Base-by-base conservation (phyloP, 30 jellyfish, hydroid and myxozoan species). In the Turritopsis dohrnii region DNA sequence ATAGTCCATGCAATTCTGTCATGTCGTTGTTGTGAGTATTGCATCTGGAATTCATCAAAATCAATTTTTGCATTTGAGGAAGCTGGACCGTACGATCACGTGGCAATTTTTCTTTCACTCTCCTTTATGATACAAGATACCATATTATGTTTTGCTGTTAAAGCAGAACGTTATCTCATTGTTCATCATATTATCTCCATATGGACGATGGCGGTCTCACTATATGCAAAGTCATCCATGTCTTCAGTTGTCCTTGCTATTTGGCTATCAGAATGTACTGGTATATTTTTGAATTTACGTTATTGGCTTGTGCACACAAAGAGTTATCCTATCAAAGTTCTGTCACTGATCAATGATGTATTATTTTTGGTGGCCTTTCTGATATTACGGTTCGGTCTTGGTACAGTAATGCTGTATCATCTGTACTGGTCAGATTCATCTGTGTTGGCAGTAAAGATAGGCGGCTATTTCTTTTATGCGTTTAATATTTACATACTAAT, bases 221-320 rank as follows among this genome's bases (percentile, higher is more conserved):
- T 28, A 19, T 13, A 74, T 74, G 77, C 30, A 16, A 41, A 65
- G 13, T 4, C 52, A 16, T 53, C 84, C 74, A 95, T 90, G 23
- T 71, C 97, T 1, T 96, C 86, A 53, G 87, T 90, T 53, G 23
- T 82, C 23, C 79, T 74, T 23, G 88, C 97, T 17, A 84, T 90
- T 21, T 86, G 96, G 96, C 90, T 93, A 27, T 83, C 96, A 52
- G 97, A 90, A 74, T 75, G 86, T 17, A 83, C 97, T 8, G 87
- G 87, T 73, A 90, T 95, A 24, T 85, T 85, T 74, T 69, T 90
- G 71, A 93, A 90, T 41, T 65, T 80, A 1, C 83, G 97, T 26
- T 90, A 93, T 91, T 90, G 86, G 54, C 76, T 90, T 28, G 72
- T 54, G 20, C 91, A 86, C 53, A 16, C 79, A 22, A 79, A 73